Percentiles rank a stretch among this genome's conserved stretches.
phyloP scores from a whole-genome alignment of 2,113 vertebrate species.

The Hypomesus transpacificus region DNA sequence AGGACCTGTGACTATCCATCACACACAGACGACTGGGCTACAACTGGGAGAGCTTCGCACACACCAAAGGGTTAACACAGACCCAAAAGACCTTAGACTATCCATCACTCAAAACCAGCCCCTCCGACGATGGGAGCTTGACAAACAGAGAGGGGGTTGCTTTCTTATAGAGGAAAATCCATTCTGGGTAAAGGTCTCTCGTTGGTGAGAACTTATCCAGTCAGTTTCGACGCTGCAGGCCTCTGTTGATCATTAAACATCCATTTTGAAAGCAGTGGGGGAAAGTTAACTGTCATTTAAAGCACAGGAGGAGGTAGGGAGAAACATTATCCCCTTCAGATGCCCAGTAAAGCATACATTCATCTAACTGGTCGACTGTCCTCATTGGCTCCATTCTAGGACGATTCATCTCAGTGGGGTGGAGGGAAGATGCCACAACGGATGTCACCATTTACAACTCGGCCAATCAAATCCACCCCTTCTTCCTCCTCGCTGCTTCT shows the following conservation, averaged over 20 bases:
- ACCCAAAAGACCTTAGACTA: conserved; percentile 57
- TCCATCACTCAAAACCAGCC: conserved; percentile 69
- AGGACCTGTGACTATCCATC: conserved; percentile 72
- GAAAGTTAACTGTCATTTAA: conserved; percentile 70
- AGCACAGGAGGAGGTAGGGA: conserved; percentile 51
- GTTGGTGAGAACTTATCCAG: conserved; percentile 33
- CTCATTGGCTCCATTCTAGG: conserved; percentile 53
- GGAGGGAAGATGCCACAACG: conserved; percentile 31
- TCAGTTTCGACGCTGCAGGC: conserved; percentile 47
- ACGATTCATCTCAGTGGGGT: not conserved
- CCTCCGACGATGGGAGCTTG: conserved; percentile 36
- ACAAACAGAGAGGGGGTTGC: conserved; percentile 40
- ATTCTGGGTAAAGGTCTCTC: conserved; percentile 7
- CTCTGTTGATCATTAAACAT: conserved; percentile 70
- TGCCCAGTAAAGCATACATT: conserved; percentile 37
- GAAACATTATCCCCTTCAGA: conserved; percentile 27
- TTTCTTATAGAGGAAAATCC: conserved; percentile 25
- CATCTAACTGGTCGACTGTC: conserved; percentile 52
- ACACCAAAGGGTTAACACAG: conserved; percentile 66
- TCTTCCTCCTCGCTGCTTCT: conserved; percentile 15
- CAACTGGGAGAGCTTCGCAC: conserved; percentile 51
- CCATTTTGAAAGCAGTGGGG: conserved; percentile 68
- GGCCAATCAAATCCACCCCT: conserved; percentile 32
- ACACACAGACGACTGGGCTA: conserved; percentile 55
- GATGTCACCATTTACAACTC: conserved; percentile 33